These are phyloP conservation scores for Neolamprologus tretocephalus DNA, from an alignment of 2,113 vertebrate genomes.

Conservation along the genomic window DNA sequence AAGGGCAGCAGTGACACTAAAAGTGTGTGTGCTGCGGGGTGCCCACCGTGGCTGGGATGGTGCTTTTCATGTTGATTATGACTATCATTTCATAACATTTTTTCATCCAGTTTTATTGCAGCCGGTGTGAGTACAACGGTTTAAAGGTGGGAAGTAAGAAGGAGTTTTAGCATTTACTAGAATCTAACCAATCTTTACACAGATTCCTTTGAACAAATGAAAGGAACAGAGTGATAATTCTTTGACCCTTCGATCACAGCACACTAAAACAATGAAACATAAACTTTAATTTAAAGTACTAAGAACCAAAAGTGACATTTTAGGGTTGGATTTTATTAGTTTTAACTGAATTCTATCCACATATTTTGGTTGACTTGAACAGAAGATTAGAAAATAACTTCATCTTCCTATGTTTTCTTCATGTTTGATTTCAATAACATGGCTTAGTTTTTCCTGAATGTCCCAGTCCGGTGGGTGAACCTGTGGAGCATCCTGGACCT, in stretches of 20 bases:
- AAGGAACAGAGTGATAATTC: background rate
- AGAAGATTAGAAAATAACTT: background rate
- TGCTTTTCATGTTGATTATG: background rate
- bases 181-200: background rate
- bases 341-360: background rate
- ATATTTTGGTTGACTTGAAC: background rate
- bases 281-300: background rate
- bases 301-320: background rate
- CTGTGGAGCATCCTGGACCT: background rate
- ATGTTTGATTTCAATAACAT: background rate
- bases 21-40: background rate
- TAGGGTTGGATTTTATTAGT: background rate
- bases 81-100: background rate
- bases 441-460: background rate
- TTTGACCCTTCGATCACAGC: background rate
- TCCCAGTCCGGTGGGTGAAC: background rate
- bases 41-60: background rate
- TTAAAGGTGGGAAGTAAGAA: background rate
- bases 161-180: background rate
- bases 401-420: background rate
- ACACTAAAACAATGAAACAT: background rate
- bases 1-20: background rate
- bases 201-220: background rate
- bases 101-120: background rate
- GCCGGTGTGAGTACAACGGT: background rate